These are phyloP conservation scores for Drosophila anomalata DNA, from an alignment of 2,888 invertebrate species.

Conservation along the genomic window DNA sequence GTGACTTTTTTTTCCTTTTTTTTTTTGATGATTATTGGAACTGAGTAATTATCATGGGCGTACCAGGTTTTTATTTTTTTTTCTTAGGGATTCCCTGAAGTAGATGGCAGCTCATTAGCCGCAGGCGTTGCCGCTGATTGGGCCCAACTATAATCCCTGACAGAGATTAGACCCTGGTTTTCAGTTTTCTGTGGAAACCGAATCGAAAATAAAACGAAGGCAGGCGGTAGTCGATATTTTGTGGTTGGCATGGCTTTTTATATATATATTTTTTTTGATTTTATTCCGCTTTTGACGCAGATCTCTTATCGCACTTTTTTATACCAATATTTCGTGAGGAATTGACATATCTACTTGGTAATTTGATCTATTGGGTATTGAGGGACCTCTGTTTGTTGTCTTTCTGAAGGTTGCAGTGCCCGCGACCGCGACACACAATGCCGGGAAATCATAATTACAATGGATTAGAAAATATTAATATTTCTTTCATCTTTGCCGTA, in stretches of 20 bases:
- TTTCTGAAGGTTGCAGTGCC: conserved; percentile 61
- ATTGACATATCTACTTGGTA: conserved; percentile 78
- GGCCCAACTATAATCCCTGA: conserved; percentile 68
- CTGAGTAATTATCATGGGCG: conserved; percentile 71
- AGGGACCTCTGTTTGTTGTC: conserved; percentile 41
- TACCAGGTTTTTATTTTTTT: conserved; percentile 20
- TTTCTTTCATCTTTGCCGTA: conserved; percentile 59
- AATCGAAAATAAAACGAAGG: conserved; percentile 9
- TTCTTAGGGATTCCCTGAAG: conserved; percentile 48
- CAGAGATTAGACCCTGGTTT: conserved; percentile 62
- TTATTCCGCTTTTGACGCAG: conserved; percentile 53
- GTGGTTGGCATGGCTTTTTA: conserved; percentile 48
- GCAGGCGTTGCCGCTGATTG: conserved; percentile 80
- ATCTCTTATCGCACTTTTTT: conserved; percentile 65
- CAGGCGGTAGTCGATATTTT: conserved; percentile 49
- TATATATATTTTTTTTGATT: neutral
- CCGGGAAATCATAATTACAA: conserved; percentile 76
- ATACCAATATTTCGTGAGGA: conserved; percentile 49
- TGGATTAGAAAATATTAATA: conserved; percentile 77
- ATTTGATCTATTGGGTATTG: conserved; percentile 63
- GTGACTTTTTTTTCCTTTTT: conserved; percentile 69
- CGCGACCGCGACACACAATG: conserved; percentile 74
- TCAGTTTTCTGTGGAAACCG: conserved; percentile 61
- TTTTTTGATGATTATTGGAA: conserved; percentile 58
- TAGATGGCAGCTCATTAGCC: conserved; percentile 70